Base-by-base conservation (phyloP, 2,113 vertebrate genomes). In the Petrocephalus zakoni region DNA sequence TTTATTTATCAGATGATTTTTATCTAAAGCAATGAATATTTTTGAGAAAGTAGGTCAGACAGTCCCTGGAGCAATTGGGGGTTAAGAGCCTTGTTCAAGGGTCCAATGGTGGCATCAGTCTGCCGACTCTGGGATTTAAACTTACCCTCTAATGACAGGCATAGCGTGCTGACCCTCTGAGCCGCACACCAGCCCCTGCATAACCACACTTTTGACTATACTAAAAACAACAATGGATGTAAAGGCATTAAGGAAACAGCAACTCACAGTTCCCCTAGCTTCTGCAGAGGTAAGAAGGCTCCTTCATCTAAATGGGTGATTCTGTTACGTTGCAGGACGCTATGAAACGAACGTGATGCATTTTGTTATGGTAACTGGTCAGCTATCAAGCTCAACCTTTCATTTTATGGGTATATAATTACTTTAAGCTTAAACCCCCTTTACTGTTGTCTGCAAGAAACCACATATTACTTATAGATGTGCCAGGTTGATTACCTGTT, bases 261-360 rank as follows among this genome's bases (percentile, higher is more conserved):
- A 72, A 97, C 98, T 97, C 94, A 99, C 98, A 99, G 90, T 94
- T 99, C 98, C 87, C 96, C 96, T 42, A 99, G 94, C 92, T 95
- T 97, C 51, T 94, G 96, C 34, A 98, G 96, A 88, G 96, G 93
- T n/a, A 96, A 95, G 89, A 99, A 98, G 13, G 96, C 96, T 87
- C 97, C 95, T 90, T 97, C 96, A 58, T 95, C 94, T 90, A 99
- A 92, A 37, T 95, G 93, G 86, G 91, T 96, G 91, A 99, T 98
- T 96, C 95, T 94, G 93, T 99, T 99, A 89, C 92, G 91, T 90
- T 97, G 96, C 92, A 99, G 93, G 89, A 98, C 96, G 81, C 98
- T 99, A 93, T 13, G 94, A 93, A 17, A 55, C 13, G 87, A 4
- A 52, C 11, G 81, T 0, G 42, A 11, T n/a, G 34, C 13, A 5